A percentile compares a stretch with the other conserved stretches of the same genome.
Conservation (phyloP, 2,797 vertebrate genomes). For the Sparidentex hasta region DNA sequence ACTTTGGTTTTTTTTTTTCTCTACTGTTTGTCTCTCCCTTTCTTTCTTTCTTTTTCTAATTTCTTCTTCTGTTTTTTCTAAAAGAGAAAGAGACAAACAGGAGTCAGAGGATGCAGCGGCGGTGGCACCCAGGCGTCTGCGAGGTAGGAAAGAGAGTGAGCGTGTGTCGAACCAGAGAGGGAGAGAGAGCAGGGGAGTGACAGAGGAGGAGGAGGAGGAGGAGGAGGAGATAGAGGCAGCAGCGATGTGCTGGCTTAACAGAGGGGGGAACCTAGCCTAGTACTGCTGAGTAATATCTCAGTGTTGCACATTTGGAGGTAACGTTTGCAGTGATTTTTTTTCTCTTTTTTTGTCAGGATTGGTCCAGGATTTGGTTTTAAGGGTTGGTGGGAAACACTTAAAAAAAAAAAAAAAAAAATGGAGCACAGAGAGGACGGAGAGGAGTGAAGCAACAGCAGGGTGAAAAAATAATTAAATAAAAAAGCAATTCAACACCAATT, state of each 20-base stretch:
- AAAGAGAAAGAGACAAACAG: slow-evolving; percentile 48
- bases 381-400: not conserved
- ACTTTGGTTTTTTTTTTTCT: slow-evolving; percentile 48
- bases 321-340: not conserved
- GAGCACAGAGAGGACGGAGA: slow-evolving; percentile 14
- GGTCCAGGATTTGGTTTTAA: slow-evolving; percentile 1
- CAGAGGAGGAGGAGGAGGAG: slow-evolving; percentile 18
- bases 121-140: slow-evolving; percentile 76
- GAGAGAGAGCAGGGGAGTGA: slow-evolving; percentile 46
- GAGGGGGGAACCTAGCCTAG: slow-evolving; percentile 42
- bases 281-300: slow-evolving; percentile 57
- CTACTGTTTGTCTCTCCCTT: slow-evolving; percentile 12
- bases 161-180: slow-evolving; percentile 57
- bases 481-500: not conserved
- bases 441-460: not conserved
- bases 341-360: not conserved
- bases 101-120: slow-evolving; percentile 65
- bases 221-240: slow-evolving; percentile 22
- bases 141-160: slow-evolving; percentile 68
- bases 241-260: slow-evolving; percentile 55
- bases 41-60: slow-evolving; percentile 17
- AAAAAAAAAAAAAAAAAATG: not conserved
- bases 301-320: slow-evolving; percentile 15
- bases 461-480: not conserved
- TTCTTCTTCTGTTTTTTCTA: slow-evolving; percentile 1